Evolutionary conservation across 2,113 vertebrate genomes (phyloP).

Genomic region (Boulengeromyrus knoepffleri): DNA sequence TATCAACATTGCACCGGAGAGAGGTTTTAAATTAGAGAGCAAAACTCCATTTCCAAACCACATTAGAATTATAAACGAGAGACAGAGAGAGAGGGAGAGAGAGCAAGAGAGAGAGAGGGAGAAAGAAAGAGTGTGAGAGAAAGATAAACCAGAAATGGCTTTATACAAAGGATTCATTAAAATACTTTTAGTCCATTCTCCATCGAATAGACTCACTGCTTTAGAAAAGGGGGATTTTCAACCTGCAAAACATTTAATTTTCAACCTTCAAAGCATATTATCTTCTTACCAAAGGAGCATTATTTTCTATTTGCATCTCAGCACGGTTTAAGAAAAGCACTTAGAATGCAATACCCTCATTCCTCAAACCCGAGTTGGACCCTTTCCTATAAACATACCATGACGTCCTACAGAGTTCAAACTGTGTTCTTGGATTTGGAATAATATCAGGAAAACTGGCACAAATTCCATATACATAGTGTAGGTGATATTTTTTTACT

Average conservation of each 20-base stretch:
- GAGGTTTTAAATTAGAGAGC: slow-evolving; percentile 42
- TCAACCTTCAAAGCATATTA: slow-evolving; percentile 38
- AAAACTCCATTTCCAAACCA: slow-evolving; percentile 45
- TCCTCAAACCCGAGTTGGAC: background rate
- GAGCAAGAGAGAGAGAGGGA: background rate
- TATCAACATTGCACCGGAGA: slow-evolving; percentile 39
- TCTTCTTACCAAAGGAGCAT: slow-evolving; percentile 35
- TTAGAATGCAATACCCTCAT: slow-evolving; percentile 20
- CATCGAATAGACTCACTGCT: slow-evolving; percentile 36
- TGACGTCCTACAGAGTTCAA: background rate
- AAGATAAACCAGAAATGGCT: slow-evolving; percentile 48
- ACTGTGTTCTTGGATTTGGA: background rate
- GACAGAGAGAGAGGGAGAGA: slow-evolving; percentile 19
- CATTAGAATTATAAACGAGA: slow-evolving; percentile 32
- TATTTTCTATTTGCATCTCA: slow-evolving; percentile 49
- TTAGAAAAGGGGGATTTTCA: slow-evolving; percentile 30
- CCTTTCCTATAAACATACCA: background rate
- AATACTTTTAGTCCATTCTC: slow-evolving; percentile 37
- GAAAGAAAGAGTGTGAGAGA: background rate
- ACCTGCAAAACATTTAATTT: slow-evolving; percentile 33
- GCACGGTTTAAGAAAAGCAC: slow-evolving; percentile 12
- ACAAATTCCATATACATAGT: background rate
- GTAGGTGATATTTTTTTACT: background rate
- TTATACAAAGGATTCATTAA: slow-evolving; percentile 46
- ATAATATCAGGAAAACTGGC: background rate